A percentile compares a stretch with the other conserved stretches of the same genome.
These are phyloP conservation scores for Alviniconcha marisindica DNA, from an alignment of 1,140 invertebrate species.

Conservation along the genomic window DNA sequence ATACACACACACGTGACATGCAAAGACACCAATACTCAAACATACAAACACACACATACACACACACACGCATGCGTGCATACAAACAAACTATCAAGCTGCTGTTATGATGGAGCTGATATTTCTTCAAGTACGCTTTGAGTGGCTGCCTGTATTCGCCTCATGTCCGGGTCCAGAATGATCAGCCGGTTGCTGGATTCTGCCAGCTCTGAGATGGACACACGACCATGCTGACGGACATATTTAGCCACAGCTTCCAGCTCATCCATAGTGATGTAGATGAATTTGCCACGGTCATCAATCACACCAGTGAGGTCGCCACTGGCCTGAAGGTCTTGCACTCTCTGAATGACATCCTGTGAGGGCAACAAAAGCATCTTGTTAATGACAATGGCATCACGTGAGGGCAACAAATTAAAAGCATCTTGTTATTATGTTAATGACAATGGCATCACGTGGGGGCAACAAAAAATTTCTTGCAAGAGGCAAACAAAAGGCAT, in stretches of 20 bases:
- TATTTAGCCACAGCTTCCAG: constrained; percentile 96
- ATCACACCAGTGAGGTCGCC: constrained; percentile 90
- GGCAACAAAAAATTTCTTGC: no score
- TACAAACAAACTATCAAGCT: no score
- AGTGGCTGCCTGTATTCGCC: not conserved
- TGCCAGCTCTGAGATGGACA: constrained; percentile 94
- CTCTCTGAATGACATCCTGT: constrained; percentile 80
- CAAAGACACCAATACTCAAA: no score
- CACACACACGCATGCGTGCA: no score
- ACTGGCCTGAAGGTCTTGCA: constrained; percentile 89
- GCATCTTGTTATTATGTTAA: no score
- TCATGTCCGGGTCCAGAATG: constrained; percentile 80
- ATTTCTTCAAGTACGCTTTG: not conserved
- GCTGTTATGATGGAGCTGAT: not conserved
- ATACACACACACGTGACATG: no score
- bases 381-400: no score
- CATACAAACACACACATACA: no score
- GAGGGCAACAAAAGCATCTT: constrained; percentile 36
- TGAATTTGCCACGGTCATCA: constrained; percentile 99
- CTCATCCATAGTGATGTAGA: constrained; percentile 96
- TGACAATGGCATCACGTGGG: no score
- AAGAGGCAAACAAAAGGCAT: no score
- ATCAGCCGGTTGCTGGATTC: constrained; percentile 97
- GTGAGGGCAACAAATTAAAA: no score
- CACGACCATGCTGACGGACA: constrained; percentile 94